Evolutionary conservation across 2,113 vertebrate species (phyloP), one percentile per base, ranked within the genome.

Genomic region (Sebastes fasciatus): DNA sequence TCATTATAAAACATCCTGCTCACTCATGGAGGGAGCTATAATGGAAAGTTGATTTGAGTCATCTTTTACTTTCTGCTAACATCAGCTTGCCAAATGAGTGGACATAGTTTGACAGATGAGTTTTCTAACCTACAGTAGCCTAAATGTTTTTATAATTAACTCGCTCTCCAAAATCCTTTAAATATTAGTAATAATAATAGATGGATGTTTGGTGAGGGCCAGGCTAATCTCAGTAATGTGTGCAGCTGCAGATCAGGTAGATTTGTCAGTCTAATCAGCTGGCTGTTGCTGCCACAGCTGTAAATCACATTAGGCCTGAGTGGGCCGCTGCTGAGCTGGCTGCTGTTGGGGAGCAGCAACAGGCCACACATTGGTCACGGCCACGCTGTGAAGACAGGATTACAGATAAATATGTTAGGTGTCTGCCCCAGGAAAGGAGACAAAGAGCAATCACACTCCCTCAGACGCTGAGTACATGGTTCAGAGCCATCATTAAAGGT

Each of bases 361-460:
- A 87, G 90, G 92, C 90, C 88, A 85, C 83, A 46, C 89, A 92
- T 91, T 92, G 94, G 94, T 94, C 93, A 94, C 92, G 79, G 93
- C 82, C 77, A 86, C 17, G 88, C 86, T 85, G 83, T 2, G 69
- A 75, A 89, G 89, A 93, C 88, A 86, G 75, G 92, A 94, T 95
- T 94, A 91, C 84, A 88, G 86, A 93, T 94, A 94, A 94, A 93
- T 90, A 91, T 90, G 91, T 93, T 91, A 91, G 92, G 89, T 91
- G 89, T 92, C 91, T 84, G 92, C 90, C 90, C 84, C 82, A 42
- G 87, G 85, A 88, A 82, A 84, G 80, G 80, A 85, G 83, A 91
- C 88, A 92, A 86, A 77, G 86, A 90, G 86, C 85, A 89, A 93
- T 86, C 80, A 65, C 80, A 74, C 80, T 85, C 83, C 71, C 58